phyloP scores from a whole-genome alignment of 1,140 invertebrate species.

The Drosophila sucinea region DNA sequence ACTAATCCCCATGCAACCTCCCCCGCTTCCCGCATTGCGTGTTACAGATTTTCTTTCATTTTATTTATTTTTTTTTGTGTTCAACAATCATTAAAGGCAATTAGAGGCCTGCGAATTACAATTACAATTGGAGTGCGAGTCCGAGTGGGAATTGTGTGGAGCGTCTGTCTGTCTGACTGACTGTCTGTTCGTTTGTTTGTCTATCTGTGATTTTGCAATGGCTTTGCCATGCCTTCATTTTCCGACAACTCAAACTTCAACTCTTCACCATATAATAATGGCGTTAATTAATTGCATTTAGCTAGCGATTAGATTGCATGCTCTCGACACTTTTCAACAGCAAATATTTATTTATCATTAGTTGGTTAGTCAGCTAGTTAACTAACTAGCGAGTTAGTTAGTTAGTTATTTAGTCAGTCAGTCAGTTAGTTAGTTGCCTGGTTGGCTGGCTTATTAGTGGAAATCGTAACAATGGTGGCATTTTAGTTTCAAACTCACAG shows the following conservation, averaged over 20 bases:
- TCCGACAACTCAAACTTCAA: constrained; percentile 11
- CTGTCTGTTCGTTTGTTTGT: constrained; percentile 17
- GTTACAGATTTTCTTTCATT: constrained; percentile 30
- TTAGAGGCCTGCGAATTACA: constrained; percentile 48
- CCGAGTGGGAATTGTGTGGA: constrained; percentile 49
- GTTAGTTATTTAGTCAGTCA: constrained; percentile 17
- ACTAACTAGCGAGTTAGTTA: constrained; percentile 13
- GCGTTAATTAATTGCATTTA: constrained; percentile 72
- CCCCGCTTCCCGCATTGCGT: background rate
- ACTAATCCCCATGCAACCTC: background rate
- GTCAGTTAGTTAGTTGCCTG: constrained; percentile 23
- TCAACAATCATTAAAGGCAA: constrained; percentile 65
- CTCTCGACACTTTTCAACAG: constrained; percentile 68
- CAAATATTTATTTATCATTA: constrained; percentile 53
- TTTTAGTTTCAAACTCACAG: constrained; percentile 48
- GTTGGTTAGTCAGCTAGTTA: constrained; percentile 29
- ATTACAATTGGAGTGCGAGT: constrained; percentile 54
- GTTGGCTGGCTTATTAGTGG: constrained; percentile 31
- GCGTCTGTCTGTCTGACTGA: constrained; percentile 25
- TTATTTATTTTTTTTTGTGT: constrained; percentile 21
- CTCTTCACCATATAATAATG: constrained; percentile 18
- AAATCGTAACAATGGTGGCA: constrained; percentile 65
- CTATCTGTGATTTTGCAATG: constrained; percentile 45
- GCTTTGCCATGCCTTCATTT: constrained; percentile 19
- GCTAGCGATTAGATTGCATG: constrained; percentile 56